A percentile compares a stretch with the other conserved stretches of the same genome.
Conservation (phyloP, 2,113 vertebrate genomes). For the Cinclus cinclus region DNA sequence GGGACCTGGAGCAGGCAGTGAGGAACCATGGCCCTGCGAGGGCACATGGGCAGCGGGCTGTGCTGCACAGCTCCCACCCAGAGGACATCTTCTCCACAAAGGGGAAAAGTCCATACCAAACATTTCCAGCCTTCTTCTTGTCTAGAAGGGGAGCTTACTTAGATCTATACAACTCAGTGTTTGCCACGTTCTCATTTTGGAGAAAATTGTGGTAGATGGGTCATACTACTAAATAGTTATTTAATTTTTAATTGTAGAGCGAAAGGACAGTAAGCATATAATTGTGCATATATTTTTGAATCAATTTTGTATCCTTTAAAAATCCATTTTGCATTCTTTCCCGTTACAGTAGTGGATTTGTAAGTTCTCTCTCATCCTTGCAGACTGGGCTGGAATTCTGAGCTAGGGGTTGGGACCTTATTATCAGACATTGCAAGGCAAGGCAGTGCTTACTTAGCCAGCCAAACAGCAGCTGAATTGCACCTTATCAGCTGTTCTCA, state of each 20-base stretch:
- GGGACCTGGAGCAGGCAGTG: background rate
- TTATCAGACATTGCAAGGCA: background rate
- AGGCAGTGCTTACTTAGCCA: background rate
- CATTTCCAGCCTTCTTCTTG: background rate
- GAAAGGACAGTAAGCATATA: background rate
- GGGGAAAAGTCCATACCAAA: fast-evolving
- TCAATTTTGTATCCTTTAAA: background rate
- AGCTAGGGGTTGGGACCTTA: background rate
- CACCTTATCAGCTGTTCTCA: background rate
- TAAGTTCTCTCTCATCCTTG: background rate
- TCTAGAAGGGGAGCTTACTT: background rate
- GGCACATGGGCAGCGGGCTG: fast-evolving
- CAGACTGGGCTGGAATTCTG: background rate
- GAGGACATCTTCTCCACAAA: background rate
- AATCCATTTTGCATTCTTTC: background rate
- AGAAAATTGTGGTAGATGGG: background rate
- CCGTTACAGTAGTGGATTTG: background rate
- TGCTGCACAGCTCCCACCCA: background rate
- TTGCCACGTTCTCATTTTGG: background rate
- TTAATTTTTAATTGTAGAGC: background rate
- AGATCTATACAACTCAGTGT: background rate
- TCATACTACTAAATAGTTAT: background rate
- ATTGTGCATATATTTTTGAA: background rate
- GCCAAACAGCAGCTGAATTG: background rate
- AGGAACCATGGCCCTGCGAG: background rate